Evolutionary conservation across 2,888 invertebrate genomes (phyloP).

Genomic region (Thecophora atra): DNA sequence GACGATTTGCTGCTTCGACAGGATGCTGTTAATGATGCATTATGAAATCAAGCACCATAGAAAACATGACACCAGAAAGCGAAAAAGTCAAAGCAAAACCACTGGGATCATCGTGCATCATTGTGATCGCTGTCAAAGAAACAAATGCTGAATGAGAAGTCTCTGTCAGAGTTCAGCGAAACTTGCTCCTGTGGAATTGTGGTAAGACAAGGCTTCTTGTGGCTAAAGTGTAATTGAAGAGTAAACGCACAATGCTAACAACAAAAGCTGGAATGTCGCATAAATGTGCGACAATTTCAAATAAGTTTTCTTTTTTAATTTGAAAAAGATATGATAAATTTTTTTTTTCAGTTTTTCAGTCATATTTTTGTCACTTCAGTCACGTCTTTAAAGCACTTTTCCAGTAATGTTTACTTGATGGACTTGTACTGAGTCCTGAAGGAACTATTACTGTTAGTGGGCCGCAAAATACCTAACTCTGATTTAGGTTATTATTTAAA

Average conservation of each 20-base stretch:
- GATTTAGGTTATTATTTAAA: too few relatives aligned
- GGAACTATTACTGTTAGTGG: too few relatives aligned
- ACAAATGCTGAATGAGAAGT: neutral
- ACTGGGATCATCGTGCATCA: neutral
- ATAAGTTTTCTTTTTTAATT: neutral
- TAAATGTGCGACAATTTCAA: neutral
- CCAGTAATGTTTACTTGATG: too few relatives aligned
- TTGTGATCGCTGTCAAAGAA: neutral
- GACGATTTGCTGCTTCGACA: neutral
- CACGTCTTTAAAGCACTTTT: too few relatives aligned
- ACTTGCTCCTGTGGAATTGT: constrained; percentile 8
- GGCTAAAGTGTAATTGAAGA: constrained; percentile 9
- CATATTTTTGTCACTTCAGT: too few relatives aligned
- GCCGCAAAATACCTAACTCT: too few relatives aligned
- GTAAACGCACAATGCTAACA: neutral
- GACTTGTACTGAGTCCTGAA: too few relatives aligned
- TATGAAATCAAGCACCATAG: constrained; percentile 4
- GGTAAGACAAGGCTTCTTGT: constrained; percentile 11
- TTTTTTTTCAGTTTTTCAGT: too few relatives aligned
- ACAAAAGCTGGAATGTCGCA: neutral
- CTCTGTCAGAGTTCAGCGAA: constrained; percentile 14
- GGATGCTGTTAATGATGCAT: neutral
- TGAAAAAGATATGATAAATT: too few relatives aligned
- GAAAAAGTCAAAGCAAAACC: neutral
- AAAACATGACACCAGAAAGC: constrained; percentile 13